Percentiles rank a stretch among this genome's conserved stretches.
These are phyloP conservation scores for Chloroceryle aenea DNA, from an alignment of 2,113 vertebrate species.

Conservation along the genomic window DNA sequence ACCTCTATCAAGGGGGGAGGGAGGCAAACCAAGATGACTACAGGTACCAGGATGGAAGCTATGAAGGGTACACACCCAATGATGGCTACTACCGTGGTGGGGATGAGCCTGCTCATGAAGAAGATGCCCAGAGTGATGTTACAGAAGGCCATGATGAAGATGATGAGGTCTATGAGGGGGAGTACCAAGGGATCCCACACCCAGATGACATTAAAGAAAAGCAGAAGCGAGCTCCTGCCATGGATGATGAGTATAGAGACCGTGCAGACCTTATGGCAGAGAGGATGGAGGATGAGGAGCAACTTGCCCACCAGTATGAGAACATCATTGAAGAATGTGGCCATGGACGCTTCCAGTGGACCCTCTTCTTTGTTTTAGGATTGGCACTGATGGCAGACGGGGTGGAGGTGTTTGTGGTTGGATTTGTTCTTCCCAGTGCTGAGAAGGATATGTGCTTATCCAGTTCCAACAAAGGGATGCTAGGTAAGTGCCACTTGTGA, in stretches of 20 bases:
- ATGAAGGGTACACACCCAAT: constrained; percentile 74
- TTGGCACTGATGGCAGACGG: constrained; percentile 97
- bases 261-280: constrained; percentile 81
- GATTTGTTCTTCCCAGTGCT: constrained; percentile 93
- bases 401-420: constrained; percentile 95
- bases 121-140: constrained; percentile 92
- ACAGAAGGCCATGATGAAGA: constrained; percentile 96
- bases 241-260: constrained; percentile 78
- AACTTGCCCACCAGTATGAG: constrained; percentile 93
- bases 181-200: constrained; percentile 97
- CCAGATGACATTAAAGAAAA: constrained; percentile 91
- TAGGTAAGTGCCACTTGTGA: constrained; percentile 84
- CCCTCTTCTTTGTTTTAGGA: constrained; percentile 91
- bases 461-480: constrained; percentile 93
- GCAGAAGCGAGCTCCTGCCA: constrained; percentile 68
- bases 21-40: constrained; percentile 72
- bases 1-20: constrained; percentile 76
- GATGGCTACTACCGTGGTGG: constrained; percentile 80
- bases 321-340: constrained; percentile 96
- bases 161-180: constrained; percentile 96
- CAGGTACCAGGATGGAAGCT: constrained; percentile 80
- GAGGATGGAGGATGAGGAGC: constrained; percentile 89
- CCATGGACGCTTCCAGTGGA: constrained; percentile 98
- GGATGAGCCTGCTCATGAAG: constrained; percentile 82
- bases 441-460: constrained; percentile 99